These are phyloP conservation scores for Crambe crambe DNA, from an alignment of 37 sponge, comb jelly and placozoan species.

Conservation along the genomic window DNA sequence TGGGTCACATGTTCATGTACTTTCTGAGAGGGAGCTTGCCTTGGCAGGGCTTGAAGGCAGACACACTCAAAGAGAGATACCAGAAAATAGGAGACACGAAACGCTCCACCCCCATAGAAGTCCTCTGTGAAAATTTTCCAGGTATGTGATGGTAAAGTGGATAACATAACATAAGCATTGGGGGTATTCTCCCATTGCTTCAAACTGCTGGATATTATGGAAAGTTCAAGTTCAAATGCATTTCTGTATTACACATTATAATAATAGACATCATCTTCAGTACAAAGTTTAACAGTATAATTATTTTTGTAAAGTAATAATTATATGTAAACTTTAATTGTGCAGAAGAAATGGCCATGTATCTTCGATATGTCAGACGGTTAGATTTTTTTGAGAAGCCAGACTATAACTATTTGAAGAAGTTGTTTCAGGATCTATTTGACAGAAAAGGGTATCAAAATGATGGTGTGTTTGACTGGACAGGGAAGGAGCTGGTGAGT, in stretches of 20 bases:
- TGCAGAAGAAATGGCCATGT: conserved; percentile 93
- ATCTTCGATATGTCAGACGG: conserved; percentile 92
- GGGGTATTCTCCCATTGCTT: too few relatives aligned
- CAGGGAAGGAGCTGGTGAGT: conserved; percentile 89
- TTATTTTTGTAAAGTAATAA: too few relatives aligned
- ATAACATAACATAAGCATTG: too few relatives aligned
- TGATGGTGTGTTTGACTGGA: conserved; percentile 97
- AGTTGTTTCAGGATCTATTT: conserved; percentile 89
- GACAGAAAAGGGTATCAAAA: conserved; percentile 80
- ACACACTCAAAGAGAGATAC: conserved; percentile 96
- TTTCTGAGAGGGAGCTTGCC: conserved; percentile 97
- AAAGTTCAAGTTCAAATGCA: too few relatives aligned
- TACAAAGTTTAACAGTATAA: too few relatives aligned
- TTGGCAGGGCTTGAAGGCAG: conserved; percentile 99
- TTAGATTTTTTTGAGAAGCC: conserved; percentile 98
- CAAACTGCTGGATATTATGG: too few relatives aligned
- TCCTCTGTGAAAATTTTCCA: conserved; percentile 92
- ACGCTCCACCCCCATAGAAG: conserved; percentile 96
- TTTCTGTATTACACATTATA: too few relatives aligned
- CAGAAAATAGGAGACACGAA: conserved; percentile 99
- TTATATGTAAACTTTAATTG: too few relatives aligned
- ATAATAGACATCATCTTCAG: too few relatives aligned
- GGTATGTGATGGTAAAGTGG: too few relatives aligned
- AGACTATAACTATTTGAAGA: conserved; percentile 91
- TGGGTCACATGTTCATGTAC: conserved; percentile 99